Percentiles rank a stretch among this genome's conserved stretches.
These are phyloP conservation scores for Oceanites oceanicus DNA, from an alignment of 2,113 vertebrate species.

Conservation along the genomic window DNA sequence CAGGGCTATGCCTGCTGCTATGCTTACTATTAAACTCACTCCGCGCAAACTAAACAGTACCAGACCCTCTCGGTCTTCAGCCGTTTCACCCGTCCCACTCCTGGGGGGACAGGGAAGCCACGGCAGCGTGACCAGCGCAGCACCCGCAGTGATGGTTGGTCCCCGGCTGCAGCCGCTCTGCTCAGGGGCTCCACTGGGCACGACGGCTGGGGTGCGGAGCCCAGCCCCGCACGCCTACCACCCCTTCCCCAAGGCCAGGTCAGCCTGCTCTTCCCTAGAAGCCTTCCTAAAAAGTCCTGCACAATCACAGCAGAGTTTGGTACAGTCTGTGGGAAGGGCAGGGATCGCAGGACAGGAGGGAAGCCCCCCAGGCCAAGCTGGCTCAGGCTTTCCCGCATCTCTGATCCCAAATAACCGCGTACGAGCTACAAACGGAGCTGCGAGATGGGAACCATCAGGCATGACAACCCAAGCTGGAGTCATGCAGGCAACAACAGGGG, in stretches of 20 bases:
- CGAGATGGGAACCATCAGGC: not conserved
- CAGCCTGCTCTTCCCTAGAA: not conserved
- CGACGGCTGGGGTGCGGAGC: accelerated
- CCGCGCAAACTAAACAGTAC: not conserved
- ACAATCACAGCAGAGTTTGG: not conserved
- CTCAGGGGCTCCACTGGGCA: not conserved
- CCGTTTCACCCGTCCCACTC: not conserved
- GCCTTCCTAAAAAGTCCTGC: not conserved
- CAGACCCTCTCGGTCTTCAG: not conserved
- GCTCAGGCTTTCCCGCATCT: not conserved
- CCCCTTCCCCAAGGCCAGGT: not conserved
- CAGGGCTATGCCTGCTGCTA: not conserved
- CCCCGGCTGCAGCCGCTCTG: not conserved
- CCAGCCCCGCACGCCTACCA: accelerated
- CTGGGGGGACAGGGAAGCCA: not conserved
- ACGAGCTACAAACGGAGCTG: not conserved
- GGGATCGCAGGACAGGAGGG: not conserved
- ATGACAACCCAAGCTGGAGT: not conserved
- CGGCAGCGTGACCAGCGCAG: not conserved
- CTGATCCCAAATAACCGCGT: accelerated
- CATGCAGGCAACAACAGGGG: not conserved
- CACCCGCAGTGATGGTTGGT: not conserved
- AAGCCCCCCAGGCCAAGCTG: accelerated
- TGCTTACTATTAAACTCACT: not conserved
- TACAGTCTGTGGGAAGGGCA: not conserved